Base-by-base conservation (phyloP, 2,113 vertebrate genomes). In the Penelope pileata region DNA sequence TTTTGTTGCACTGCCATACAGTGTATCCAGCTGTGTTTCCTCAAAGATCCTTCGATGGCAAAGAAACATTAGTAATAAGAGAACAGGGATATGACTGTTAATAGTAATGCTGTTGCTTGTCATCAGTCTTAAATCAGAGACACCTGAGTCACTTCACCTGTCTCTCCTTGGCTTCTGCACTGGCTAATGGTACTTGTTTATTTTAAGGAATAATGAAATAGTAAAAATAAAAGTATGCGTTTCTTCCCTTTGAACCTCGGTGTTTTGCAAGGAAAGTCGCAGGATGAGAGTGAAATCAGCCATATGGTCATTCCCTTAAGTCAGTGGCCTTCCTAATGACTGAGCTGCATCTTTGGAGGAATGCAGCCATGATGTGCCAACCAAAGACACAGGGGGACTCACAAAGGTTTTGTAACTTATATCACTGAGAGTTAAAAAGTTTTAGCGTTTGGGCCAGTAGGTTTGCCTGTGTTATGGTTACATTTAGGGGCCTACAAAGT, bases 141-240 rank as follows among this genome's bases (percentile, higher is more conserved):
- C 47, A 53, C 70, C 42, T 47, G 87, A 53, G 92, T 83, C 73
- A 69, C 63, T 94, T 85, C 48, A 59, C 84, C 86, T 96, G 78
- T 88, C 58, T 94, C 54, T 92, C 51, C 42, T 45, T 60, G 30
- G 36, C 58, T 50, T 77, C 59, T 56, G n/a, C 22, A 59, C 73
- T 89, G 69, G 45, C 70, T 56, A 68, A 90, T 47, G 91, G 91
- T 24, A 92, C 91, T 96, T 95, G 69, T 95, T 94, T 91, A 90
- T 82, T 76, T 86, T 88, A 90, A 56, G 17, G 16, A 51, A 56
- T 87, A 86, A 89, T 83, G 88, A 50, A 82, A 43, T 76, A 88
- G 24, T n/a, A 64, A 42, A 68, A 85, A 45, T n/a, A 38, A 88
- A 90, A 89, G 16, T 32, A 27, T n/a, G 22, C 11, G 23, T 48